Base-by-base conservation (phyloP, 2,888 invertebrate genomes). In the Petrophora chlorosata region DNA sequence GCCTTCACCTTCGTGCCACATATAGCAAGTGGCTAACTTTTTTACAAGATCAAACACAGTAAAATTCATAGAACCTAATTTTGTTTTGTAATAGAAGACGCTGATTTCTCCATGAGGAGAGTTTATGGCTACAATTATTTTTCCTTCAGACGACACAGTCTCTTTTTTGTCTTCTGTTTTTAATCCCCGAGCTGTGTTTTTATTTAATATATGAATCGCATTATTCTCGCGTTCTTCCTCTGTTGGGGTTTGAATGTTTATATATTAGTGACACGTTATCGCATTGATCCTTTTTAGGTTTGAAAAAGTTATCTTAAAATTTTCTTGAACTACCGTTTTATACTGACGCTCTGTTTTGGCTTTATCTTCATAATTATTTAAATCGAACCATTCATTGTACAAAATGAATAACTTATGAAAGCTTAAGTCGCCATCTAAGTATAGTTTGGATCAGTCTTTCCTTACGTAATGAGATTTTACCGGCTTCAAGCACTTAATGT, bases 361-460 rank as follows among this genome's bases (percentile, higher is more conserved):
- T 2, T 5, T 22, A 7, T 22, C 22, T 8, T 22, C 22, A 2
- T 16, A 32, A 32, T 16, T 16, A 32, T 32, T 32, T 32, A 9
- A n/a, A n/a, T 5, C n/a, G 9, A 15, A 9, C 15, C 16, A 16
- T 16, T 32, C 9, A 16, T 16, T 16, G 16, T 32, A 16, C 15
- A 32, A 9, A n/a, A 15, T n/a, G n/a, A 16, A 32, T 16, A 32
- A 16, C 3, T 3, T 2, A 32, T 15, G 8, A 5, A 32, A 16
- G 9, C n/a, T 32, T 16, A 15, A 16, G 16, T 32, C 32, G 5
- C 32, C 32, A 5, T 32, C 32, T 16, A 32, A 32, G 16, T 32
- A 32, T 16, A 16, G 16, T 3, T 16, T 15, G n/a, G 5, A 16
- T n/a, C 16, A 16, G 32, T 32, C 32, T 8, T n/a, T 16, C 16